Conservation (phyloP, 2,797 vertebrate genomes). For the Eutrigla gurnardus region DNA sequence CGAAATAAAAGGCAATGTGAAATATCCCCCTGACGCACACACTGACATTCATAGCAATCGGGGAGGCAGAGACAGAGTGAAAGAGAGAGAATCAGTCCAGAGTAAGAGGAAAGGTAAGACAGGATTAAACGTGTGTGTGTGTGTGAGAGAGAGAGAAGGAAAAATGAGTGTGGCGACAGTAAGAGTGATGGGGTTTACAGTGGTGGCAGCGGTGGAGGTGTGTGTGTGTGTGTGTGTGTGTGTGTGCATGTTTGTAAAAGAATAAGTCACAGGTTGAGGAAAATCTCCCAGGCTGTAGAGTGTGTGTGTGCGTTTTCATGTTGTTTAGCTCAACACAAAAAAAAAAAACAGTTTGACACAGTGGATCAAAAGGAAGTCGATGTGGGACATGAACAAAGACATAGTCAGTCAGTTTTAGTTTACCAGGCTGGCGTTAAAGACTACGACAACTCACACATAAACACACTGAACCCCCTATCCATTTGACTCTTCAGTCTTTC, state of each 20-base stretch:
- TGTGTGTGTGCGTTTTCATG: slow-evolving; percentile 50
- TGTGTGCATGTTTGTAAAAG: slow-evolving; percentile 17
- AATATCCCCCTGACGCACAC: slow-evolving; percentile 53
- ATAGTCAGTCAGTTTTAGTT: slow-evolving; percentile 42
- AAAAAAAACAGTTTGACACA: slow-evolving; percentile 46
- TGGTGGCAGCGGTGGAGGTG: neutral
- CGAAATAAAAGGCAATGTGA: slow-evolving; percentile 68
- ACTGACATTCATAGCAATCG: slow-evolving; percentile 39
- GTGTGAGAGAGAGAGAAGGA: no score
- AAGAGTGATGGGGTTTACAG: neutral
- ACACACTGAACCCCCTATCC: neutral
- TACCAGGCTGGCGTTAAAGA: slow-evolving; percentile 30
- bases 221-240: slow-evolving; percentile 10
- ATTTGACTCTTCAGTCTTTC: accelerated
- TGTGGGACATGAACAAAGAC: slow-evolving; percentile 46
- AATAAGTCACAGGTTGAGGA: slow-evolving; percentile 42
- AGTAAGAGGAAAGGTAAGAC: slow-evolving; percentile 46
- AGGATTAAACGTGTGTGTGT: slow-evolving; percentile 26
- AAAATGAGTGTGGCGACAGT: slow-evolving; percentile 15
- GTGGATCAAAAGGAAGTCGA: slow-evolving; percentile 57
- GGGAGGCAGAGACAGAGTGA: neutral
- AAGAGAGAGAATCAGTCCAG: slow-evolving; percentile 36
- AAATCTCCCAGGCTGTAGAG: slow-evolving; percentile 49
- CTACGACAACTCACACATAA: slow-evolving; percentile 13
- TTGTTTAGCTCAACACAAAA: slow-evolving; percentile 64